These are phyloP conservation scores for Drosophila serrata DNA, from an alignment of 1,140 invertebrate genomes.

Conservation along the genomic window DNA sequence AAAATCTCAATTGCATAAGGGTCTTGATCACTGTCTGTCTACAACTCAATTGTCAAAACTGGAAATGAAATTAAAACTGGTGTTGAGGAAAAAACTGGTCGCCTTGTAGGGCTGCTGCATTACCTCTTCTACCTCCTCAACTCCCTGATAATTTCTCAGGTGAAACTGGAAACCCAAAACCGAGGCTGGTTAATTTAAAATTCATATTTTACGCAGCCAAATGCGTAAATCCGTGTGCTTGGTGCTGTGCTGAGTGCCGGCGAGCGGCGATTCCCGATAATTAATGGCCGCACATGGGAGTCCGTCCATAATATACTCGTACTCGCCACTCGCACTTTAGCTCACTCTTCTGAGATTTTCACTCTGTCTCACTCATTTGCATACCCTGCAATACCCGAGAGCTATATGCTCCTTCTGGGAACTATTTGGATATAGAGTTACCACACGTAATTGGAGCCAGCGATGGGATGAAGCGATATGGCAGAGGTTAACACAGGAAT, in stretches of 20 bases:
- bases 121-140: neutral
- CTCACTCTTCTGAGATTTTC: neutral
- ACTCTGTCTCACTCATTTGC: conserved; percentile 30
- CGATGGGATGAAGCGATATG: conserved; percentile 28
- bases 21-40: conserved; percentile 22
- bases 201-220: conserved; percentile 73
- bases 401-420: conserved; percentile 23
- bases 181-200: conserved; percentile 68
- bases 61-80: conserved; percentile 41
- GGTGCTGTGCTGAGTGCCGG: conserved; percentile 68
- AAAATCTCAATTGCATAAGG: conserved; percentile 36
- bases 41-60: conserved; percentile 64
- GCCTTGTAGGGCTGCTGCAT: conserved; percentile 26
- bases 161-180: conserved; percentile 24
- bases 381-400: conserved; percentile 27
- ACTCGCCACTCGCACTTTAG: conserved; percentile 22
- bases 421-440: conserved; percentile 41
- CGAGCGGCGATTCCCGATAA: conserved; percentile 64
- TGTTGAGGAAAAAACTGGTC: conserved; percentile 19
- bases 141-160: conserved; percentile 19
- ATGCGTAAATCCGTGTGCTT: conserved; percentile 55
- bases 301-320: conserved; percentile 41
- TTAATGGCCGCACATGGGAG: conserved; percentile 67
- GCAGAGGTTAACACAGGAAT: conserved; percentile 14
- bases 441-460: conserved; percentile 23